Base-by-base conservation (phyloP, 53 echinoderm and acorn worm genomes). In the Luidia sarsii region DNA sequence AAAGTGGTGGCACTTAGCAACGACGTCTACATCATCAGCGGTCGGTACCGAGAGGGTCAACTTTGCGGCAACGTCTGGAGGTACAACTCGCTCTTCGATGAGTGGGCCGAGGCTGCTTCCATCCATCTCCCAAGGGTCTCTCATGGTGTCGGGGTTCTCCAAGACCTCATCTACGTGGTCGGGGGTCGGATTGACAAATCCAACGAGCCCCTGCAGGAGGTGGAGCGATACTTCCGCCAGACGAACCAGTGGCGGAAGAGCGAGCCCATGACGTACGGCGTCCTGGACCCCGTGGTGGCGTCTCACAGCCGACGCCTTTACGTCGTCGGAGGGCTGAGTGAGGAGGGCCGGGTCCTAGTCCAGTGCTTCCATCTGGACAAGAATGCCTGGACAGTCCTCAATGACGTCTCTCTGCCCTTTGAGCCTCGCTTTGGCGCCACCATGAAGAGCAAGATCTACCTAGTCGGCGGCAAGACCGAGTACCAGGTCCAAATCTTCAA, bases 361-460 rank as follows among this genome's bases (percentile, higher is more conserved):
- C 99, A 99, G 83, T 99, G 91, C 89, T 99, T 93, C 70, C 93
- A 99, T 66, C 55, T 94, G 31, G 93, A 93, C 67, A 99, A 94
- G 70, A 99, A 93, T 55, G 83, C 88, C 28, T 99, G 94, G 94
- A 94, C 94, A 14, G 89, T 99, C 10, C 68, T 99, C 1, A 80
- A 67, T 13, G 86, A 92, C 52, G 67, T 91, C 34, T 85, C 82
- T 36, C 64, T 99, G 69, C 80, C 94, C 20, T 91, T 85, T 48
- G 93, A 93, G 64, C 93, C 93, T 20, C 83, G 93, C 39, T 90
- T 99, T 35, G 94, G 91, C 4, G 99, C 93, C 1, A 99, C 99
- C 10, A 69, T 99, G 66, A 93, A 93, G 77, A 93, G 94, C 85
- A 93, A 99, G 85, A 93, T 99, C 48, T 99, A 99, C 63, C 81